Base-by-base conservation (phyloP, 2,113 vertebrate genomes). In the Podocnemis expansa region DNA sequence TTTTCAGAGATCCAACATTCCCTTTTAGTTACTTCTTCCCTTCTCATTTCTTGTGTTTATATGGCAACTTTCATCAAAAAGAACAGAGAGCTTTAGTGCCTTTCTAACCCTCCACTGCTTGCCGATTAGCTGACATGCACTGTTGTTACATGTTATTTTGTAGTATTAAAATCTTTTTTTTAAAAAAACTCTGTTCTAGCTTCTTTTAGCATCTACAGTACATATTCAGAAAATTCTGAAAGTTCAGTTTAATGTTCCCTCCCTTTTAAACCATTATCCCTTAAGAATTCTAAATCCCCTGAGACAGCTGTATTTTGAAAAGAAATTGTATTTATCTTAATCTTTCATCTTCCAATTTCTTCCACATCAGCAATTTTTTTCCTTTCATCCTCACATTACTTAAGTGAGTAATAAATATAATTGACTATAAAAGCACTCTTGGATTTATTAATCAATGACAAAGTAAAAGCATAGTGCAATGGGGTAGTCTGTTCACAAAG, bases 131-230 rank as follows among this genome's bases (percentile, higher is more conserved):
- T 67, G 34, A 17, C 19, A 34, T n/a, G 34, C 7, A 17, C 16
- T n/a, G 17, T 4, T 67, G 17, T 63, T 47, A 19, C 45, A 3
- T 88, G 43, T 70, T 51, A 43, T 73, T 88, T 73, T 0, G 0
- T 49, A 85, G 45, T 10, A 78, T 38, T 60, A 70, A 81, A 54
- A 14, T 4, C 3, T 67, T 67, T 67, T 67, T 67, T 31, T 80
- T 70, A 78, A 84, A 14, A 27, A 11, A 75, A 80, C 17, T 6
- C 7, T 21, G 1, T 2, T 13, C 47, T 88, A 80, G 12, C 38
- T 38, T 8, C 2, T 6, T 51, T 19, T 41, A 9, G 88, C 52
- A 73, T 78, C 49, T 34, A n/a, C 16, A 67, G 60, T 29, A 85
- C 45, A 5, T 34, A 49, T 63, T 84, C 84, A 22, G 38, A 27